Conservation (phyloP, 2,888 invertebrate genomes). For the Lasioglossum calceatum region DNA sequence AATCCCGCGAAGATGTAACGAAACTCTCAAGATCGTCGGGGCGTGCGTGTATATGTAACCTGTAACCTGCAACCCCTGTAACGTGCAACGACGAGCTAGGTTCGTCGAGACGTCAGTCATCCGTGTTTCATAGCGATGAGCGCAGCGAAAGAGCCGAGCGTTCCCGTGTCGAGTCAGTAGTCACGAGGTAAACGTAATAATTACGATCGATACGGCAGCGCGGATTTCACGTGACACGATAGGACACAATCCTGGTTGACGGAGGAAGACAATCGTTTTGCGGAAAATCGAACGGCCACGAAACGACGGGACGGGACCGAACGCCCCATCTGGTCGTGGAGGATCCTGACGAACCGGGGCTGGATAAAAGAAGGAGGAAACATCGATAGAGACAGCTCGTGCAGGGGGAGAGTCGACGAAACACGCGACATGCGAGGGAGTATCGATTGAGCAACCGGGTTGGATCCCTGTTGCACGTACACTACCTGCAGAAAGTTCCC, state of each 20-base stretch:
- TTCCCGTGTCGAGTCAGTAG: slow-evolving; percentile 45
- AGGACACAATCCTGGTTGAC: slow-evolving; percentile 21
- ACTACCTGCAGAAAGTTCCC: not conserved
- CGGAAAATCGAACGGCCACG: slow-evolving; percentile 16
- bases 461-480: slow-evolving; percentile 77
- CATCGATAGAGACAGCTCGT: slow-evolving; percentile 15
- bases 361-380: slow-evolving; percentile 21
- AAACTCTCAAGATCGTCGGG: slow-evolving; percentile 39
- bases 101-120: slow-evolving; percentile 52
- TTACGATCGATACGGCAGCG: slow-evolving; percentile 48
- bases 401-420: slow-evolving; percentile 26
- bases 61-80: not conserved
- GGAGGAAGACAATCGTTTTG: slow-evolving; percentile 27
- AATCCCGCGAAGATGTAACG: slow-evolving; percentile 54
- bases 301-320: slow-evolving; percentile 6
- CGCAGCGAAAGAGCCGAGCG: slow-evolving; percentile 15
- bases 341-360: not conserved
- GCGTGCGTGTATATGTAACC: slow-evolving; percentile 10
- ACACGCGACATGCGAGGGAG: slow-evolving; percentile 65
- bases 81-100: slow-evolving; percentile 26
- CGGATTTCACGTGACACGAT: slow-evolving; percentile 55
- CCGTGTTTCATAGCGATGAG: slow-evolving; percentile 42
- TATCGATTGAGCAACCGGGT: slow-evolving; percentile 68
- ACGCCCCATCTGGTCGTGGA: not conserved
- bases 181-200: slow-evolving; percentile 64